These are phyloP conservation scores for Phoxinus dragarum DNA, from an alignment of 2,797 vertebrate species.

Conservation along the genomic window DNA sequence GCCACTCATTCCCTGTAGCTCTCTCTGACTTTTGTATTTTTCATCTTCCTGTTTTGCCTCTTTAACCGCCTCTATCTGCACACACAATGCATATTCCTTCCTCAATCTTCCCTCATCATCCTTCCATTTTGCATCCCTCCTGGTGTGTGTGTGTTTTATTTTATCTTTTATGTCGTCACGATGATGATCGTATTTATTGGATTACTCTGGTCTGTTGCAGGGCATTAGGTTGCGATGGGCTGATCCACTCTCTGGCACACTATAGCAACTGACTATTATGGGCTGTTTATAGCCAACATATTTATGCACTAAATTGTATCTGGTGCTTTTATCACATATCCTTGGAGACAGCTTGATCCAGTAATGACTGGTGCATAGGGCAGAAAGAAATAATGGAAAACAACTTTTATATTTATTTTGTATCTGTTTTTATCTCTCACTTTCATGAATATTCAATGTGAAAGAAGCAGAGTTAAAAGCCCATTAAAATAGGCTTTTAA, in stretches of 20 bases:
- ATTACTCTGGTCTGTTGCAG: background rate
- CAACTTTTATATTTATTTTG: conserved; percentile 23
- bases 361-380: background rate
- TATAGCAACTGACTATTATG: conserved; percentile 54
- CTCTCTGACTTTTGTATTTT: conserved; percentile 11
- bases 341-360: conserved; percentile 67
- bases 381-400: background rate
- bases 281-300: conserved; percentile 64
- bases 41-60: background rate
- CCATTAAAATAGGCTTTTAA: conserved; percentile 21
- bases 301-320: conserved; percentile 47
- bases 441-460: conserved; percentile 25
- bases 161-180: conserved; percentile 5
- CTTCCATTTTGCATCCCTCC: background rate
- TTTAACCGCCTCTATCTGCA: background rate
- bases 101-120: background rate
- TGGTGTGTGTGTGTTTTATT: background rate
- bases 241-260: background rate
- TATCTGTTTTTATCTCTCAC: conserved; percentile 22
- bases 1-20: background rate
- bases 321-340: conserved; percentile 63
- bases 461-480: conserved; percentile 2
- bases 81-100: background rate
- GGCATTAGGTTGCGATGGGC: background rate
- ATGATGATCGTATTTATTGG: background rate